These are phyloP conservation scores for Lucilia sericata DNA, from an alignment of 1,140 invertebrate species.

Conservation along the genomic window DNA sequence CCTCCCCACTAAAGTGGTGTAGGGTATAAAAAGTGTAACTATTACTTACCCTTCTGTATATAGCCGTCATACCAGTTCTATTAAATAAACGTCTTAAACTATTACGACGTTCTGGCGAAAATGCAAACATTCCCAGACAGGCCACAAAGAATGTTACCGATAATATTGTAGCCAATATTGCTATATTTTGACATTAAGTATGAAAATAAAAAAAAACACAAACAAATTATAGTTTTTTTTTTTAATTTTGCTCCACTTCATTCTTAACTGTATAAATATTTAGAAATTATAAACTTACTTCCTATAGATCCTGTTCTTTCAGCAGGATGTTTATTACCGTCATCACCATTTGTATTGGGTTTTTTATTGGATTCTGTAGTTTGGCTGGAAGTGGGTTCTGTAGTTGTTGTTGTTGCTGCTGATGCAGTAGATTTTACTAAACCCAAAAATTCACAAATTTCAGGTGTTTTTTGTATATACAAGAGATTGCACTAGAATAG, in stretches of 20 bases:
- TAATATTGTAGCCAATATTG: constrained; percentile 59
- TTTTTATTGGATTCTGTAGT: constrained; percentile 46
- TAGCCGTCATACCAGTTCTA: constrained; percentile 57
- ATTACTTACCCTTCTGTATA: constrained; percentile 59
- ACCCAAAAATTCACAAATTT: constrained; percentile 63
- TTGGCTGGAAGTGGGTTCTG: constrained; percentile 48
- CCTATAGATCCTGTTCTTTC: constrained; percentile 61
- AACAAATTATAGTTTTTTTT: neutral
- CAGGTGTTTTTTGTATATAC: constrained; percentile 60
- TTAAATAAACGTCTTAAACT: constrained; percentile 59
- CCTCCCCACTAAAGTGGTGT: no score
- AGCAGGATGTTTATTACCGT: constrained; percentile 53
- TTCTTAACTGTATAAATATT: neutral
- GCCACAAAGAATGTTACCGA: constrained; percentile 61
- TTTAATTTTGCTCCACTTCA: neutral
- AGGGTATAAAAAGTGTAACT: no score
- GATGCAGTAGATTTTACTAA: constrained; percentile 48
- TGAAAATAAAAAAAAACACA: neutral
- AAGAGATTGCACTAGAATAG: constrained; percentile 62
- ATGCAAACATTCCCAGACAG: constrained; percentile 61
- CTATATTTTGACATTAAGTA: constrained; percentile 49
- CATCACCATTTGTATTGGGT: constrained; percentile 45
- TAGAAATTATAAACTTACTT: constrained; percentile 55
- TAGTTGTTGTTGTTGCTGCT: constrained; percentile 42
- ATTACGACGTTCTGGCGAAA: constrained; percentile 62